Base-by-base conservation (phyloP, 2,113 vertebrate species). In the Opisthocomus hoazin region DNA sequence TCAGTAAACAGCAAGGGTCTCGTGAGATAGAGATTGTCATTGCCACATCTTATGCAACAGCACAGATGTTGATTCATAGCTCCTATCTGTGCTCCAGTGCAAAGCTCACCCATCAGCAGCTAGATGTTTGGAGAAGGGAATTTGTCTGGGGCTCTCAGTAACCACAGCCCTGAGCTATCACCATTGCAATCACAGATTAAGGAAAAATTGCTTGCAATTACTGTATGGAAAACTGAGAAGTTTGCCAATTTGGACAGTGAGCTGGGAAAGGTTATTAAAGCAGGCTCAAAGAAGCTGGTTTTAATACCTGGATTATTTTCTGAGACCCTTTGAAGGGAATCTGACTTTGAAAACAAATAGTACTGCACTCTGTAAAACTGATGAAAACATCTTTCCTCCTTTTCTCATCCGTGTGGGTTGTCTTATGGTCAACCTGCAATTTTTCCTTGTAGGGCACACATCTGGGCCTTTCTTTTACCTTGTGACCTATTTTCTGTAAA, bases 401-500 rank as follows among this genome's bases (percentile, higher is more conserved):
- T 94, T 89, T 87, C 48, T 94, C 15, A 86, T 45, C 23, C 1
- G 0, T 81, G 51, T 84, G 65, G 74, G 56, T 53, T 73, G 15
- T 64, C 66, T 88, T 48, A 60, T 18, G 56, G 78, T 75, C 87
- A 94, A 82, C 69, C 36, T 82, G 69, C 12, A 94, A 21, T 84
- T 95, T 94, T 95, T 60, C 39, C 51, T 89, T 0, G 0, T 60
- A 82, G 61, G 51, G 39, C 39, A 73, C 5, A 18, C 39, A 89
- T 94, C 58, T 88, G 57, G 41, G 39, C 86, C 78, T 90, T 24
- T 61, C 91, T 96, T 90, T 60, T 94, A 65, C 77, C 69, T 95
- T 93, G 61, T 89, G 95, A 96, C 89, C 89, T 96, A 84, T 95
- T 96, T 96, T 95, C 74, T 97, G 95, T 81, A 96, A 96, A 96